phyloP scores from a whole-genome alignment of 2,888 invertebrate species.

The Leptodirus hochenwartii region DNA sequence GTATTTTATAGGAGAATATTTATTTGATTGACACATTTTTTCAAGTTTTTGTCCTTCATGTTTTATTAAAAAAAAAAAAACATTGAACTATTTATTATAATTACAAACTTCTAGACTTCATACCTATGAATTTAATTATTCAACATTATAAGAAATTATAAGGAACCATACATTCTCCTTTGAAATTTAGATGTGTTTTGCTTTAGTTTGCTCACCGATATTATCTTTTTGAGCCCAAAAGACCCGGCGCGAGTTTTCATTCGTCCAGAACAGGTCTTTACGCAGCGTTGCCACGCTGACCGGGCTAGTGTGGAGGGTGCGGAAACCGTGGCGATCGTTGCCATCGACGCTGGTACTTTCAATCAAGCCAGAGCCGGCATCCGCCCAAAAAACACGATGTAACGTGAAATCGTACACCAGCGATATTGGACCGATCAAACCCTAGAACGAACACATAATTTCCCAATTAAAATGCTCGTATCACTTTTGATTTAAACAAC shows the following conservation, averaged over 20 bases:
- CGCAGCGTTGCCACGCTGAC: constrained; percentile 39
- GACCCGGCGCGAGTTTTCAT: constrained; percentile 33
- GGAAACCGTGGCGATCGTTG: constrained; percentile 25
- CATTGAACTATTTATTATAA: no score
- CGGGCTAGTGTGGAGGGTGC: constrained; percentile 26
- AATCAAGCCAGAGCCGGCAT: constrained; percentile 44
- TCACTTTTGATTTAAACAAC: background rate
- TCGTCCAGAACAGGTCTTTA: constrained; percentile 54
- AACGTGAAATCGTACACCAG: constrained; percentile 36
- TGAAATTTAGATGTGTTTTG: no score
- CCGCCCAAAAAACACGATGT: constrained; percentile 45
- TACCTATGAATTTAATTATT: no score
- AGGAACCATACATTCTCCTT: no score
- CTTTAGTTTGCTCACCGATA: constrained; percentile 15
- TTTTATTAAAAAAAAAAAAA: no score
- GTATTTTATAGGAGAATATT: no score
- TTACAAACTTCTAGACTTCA: no score
- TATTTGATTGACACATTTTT: no score
- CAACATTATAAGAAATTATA: no score
- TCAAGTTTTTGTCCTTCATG: no score
- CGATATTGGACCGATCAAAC: constrained; percentile 33
- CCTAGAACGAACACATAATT: background rate
- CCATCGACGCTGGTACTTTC: constrained; percentile 44
- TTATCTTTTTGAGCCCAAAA: constrained; percentile 39
- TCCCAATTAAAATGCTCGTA: background rate